phyloP scores from a whole-genome alignment of 2,113 vertebrate genomes.

The Eleginops maclovinus region DNA sequence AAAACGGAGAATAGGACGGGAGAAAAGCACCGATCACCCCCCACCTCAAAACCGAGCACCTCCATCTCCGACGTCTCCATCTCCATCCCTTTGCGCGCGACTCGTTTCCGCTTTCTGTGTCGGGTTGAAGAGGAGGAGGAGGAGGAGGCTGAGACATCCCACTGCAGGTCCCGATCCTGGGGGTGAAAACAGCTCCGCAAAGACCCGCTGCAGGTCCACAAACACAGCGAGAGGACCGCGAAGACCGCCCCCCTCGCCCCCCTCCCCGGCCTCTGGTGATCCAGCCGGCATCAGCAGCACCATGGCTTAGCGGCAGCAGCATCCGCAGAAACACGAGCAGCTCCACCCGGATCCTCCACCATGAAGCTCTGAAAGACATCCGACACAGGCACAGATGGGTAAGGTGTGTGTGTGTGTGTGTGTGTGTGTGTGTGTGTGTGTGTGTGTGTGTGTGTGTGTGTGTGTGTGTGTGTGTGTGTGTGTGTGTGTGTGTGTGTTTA shows the following conservation, averaged over 20 bases:
- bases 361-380: slow-evolving; percentile 77
- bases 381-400: slow-evolving; percentile 82
- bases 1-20: slow-evolving; percentile 59
- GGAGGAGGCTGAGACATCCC: too few species aligned
- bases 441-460: neutral
- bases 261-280: too few species aligned
- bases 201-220: neutral
- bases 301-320: slow-evolving; percentile 9
- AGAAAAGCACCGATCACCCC: slow-evolving; percentile 52
- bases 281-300: too few species aligned
- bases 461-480: neutral
- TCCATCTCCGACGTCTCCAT: slow-evolving; percentile 47
- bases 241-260: too few species aligned
- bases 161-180: too few species aligned
- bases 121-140: neutral
- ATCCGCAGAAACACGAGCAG: slow-evolving; percentile 42
- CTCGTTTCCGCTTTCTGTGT: neutral
- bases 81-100: slow-evolving; percentile 45
- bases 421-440: neutral
- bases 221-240: slow-evolving; percentile 22
- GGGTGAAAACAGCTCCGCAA: too few species aligned
- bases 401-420: slow-evolving; percentile 52
- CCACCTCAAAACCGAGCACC: slow-evolving; percentile 13
- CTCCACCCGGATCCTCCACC: slow-evolving; percentile 60
- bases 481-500: neutral